phyloP scores from a whole-genome alignment of 2,113 vertebrate genomes.

The Australoheros scitulus region DNA sequence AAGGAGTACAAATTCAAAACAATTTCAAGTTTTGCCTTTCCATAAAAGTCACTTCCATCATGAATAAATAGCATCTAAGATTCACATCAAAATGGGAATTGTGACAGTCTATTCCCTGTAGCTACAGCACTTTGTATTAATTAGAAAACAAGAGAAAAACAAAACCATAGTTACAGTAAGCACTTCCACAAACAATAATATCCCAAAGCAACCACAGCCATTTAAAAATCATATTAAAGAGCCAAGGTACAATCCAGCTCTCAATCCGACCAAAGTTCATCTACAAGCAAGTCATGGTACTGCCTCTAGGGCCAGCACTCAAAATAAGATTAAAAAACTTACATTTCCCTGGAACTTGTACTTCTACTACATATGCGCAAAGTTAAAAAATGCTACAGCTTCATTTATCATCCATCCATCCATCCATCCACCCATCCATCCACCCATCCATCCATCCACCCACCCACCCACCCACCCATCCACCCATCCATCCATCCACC shows the following conservation, averaged over 20 bases:
- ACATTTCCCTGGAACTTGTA: not conserved
- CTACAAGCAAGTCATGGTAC: not conserved
- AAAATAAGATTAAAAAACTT: not conserved
- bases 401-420: not conserved
- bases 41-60: slow-evolving; percentile 15
- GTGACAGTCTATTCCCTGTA: slow-evolving; percentile 4
- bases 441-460: no score
- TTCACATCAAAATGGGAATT: slow-evolving; percentile 1
- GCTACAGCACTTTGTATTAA: slow-evolving; percentile 9
- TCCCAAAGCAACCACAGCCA: not conserved
- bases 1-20: slow-evolving; percentile 11
- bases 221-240: not conserved
- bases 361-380: not conserved
- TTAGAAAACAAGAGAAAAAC: slow-evolving; percentile 10
- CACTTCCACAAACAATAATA: not conserved
- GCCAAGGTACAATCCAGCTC: not conserved
- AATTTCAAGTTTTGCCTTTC: slow-evolving; percentile 16
- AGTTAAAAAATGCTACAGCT: not conserved
- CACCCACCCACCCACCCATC: no score
- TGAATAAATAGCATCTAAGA: slow-evolving; percentile 7
- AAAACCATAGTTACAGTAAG: slow-evolving; percentile 1
- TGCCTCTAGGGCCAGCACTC: not conserved
- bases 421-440: rapidly evolving
- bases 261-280: not conserved
- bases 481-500: not conserved